Evolutionary conservation across 2,113 vertebrate species (phyloP).

Genomic region (Chinchilla lanigera): DNA sequence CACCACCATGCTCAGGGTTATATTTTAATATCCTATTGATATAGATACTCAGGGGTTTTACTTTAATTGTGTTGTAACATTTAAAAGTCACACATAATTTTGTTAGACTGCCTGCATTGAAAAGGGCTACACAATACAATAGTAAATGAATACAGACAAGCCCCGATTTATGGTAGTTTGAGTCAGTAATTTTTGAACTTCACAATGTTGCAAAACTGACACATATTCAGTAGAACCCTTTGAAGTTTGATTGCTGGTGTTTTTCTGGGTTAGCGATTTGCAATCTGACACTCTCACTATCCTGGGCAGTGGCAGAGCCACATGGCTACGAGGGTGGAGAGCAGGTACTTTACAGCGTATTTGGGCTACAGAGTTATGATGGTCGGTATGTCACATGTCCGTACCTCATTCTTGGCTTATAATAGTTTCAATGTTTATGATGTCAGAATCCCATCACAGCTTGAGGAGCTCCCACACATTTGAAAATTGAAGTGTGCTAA

Average conservation of each 20-base stretch:
- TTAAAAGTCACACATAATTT: neutral
- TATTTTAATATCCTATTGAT: neutral
- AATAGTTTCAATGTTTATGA: neutral
- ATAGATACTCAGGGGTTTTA: conserved; percentile 16
- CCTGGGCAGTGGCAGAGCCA: neutral
- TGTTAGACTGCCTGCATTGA: neutral
- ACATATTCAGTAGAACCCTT: neutral
- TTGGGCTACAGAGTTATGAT: neutral
- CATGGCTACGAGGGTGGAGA: neutral
- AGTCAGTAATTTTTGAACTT: neutral
- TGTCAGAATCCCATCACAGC: neutral
- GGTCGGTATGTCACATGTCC: neutral
- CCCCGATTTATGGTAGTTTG: neutral
- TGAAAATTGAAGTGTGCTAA: neutral
- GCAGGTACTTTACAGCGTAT: neutral
- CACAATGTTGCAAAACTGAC: neutral
- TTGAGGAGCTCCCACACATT: neutral
- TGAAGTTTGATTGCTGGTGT: neutral
- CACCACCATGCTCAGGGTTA: neutral
- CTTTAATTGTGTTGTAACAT: neutral
- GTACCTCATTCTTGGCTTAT: neutral
- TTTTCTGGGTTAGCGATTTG: neutral
- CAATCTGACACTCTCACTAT: neutral
- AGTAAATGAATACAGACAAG: neutral
- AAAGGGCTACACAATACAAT: neutral